These are phyloP conservation scores for Cryptoprocta ferox DNA, from an alignment of 2,797 vertebrate species.

Conservation along the genomic window DNA sequence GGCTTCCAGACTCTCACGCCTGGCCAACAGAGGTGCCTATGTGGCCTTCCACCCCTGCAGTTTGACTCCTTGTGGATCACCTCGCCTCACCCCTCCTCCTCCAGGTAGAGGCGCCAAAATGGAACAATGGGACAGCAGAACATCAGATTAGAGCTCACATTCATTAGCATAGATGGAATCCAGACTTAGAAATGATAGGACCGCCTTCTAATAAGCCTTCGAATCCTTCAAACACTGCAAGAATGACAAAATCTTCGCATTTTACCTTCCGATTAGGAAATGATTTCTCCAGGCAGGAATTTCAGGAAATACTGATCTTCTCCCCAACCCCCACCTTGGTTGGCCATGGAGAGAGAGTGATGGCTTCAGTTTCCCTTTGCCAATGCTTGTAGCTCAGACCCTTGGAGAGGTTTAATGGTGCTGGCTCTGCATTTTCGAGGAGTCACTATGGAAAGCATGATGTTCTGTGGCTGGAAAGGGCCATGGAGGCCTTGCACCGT, in stretches of 20 bases:
- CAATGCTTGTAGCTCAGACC: neutral
- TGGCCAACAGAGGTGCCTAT: neutral
- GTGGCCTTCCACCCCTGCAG: neutral
- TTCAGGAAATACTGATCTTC: neutral
- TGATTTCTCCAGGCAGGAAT: neutral
- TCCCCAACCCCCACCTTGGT: neutral
- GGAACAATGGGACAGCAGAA: neutral
- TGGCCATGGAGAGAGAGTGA: accelerated
- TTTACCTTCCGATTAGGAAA: neutral
- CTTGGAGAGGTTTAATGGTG: neutral
- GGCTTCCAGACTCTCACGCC: neutral
- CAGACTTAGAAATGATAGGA: neutral
- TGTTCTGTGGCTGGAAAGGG: neutral
- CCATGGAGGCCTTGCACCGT: neutral
- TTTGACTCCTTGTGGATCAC: neutral
- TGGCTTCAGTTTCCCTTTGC: neutral
- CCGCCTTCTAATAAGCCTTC: neutral
- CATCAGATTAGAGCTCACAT: neutral
- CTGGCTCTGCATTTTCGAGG: neutral
- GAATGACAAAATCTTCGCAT: neutral
- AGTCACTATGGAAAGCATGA: neutral
- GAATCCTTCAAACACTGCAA: neutral
- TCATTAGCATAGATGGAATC: neutral
- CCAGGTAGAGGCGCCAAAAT: neutral
- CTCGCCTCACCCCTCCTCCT: neutral